Percentiles rank a stretch among this genome's conserved stretches.
Evolutionary conservation across 2,113 vertebrate genomes (phyloP).

Genomic region (Lathamus discolor): DNA sequence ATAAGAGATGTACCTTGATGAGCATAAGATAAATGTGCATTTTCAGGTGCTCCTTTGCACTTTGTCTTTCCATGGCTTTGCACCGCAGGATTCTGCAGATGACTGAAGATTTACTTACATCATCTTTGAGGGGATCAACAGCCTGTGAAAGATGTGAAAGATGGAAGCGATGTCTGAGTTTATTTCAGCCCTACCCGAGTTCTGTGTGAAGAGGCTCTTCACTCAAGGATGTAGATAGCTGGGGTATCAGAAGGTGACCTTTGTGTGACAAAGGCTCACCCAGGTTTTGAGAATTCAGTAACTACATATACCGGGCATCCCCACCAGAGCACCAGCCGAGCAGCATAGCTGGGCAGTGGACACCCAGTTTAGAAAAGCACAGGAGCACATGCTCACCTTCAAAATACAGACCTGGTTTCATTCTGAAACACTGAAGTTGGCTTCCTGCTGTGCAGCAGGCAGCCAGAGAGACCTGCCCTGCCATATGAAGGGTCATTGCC

Average conservation of each 20-base stretch:
- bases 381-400: neutral
- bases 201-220: neutral
- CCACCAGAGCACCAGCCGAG: neutral
- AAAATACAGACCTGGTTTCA: neutral
- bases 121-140: neutral
- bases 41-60: neutral
- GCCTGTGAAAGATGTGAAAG: neutral
- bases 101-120: neutral
- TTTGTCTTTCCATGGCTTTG: neutral
- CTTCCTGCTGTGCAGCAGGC: neutral
- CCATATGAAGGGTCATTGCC: neutral
- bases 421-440: neutral
- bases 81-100: neutral
- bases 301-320: fast-evolving
- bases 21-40: neutral
- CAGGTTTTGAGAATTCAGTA: neutral
- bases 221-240: neutral
- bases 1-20: fast-evolving
- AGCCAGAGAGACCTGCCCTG: neutral
- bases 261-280: neutral
- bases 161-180: neutral
- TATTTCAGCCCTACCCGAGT: neutral
- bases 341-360: fast-evolving
- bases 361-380: neutral
- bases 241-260: neutral